These are phyloP conservation scores for Actias luna DNA, from an alignment of 2,888 invertebrate genomes.

Conservation along the genomic window DNA sequence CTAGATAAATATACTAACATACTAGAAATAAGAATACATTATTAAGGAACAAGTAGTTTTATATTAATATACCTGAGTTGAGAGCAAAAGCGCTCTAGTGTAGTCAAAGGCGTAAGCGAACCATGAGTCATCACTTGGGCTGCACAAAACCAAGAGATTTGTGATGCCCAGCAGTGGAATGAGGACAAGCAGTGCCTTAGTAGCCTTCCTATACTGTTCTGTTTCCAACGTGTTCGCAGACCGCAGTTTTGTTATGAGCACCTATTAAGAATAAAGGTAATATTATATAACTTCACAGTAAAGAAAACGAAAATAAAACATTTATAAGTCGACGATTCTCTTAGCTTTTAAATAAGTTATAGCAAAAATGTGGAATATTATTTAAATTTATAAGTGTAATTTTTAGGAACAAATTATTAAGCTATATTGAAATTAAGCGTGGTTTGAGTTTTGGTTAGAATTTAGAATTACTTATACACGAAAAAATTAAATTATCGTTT, in stretches of 20 bases:
- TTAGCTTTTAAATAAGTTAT: no score
- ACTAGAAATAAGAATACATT: background rate
- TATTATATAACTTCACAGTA: background rate
- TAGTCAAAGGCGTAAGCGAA: conserved; percentile 89
- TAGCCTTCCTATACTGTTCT: conserved; percentile 94
- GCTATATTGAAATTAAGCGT: no score
- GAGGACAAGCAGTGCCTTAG: conserved; percentile 94
- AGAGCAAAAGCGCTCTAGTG: conserved; percentile 90
- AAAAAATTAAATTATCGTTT: no score
- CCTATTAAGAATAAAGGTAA: conserved; percentile 76
- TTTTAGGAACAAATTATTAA: no score
- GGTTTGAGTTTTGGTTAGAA: no score
- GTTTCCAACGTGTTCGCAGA: conserved; percentile 95
- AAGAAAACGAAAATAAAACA: background rate
- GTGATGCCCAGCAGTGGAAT: conserved; percentile 97
- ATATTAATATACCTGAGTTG: conserved; percentile 88
- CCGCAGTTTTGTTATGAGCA: conserved; percentile 94
- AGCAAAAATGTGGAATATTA: no score
- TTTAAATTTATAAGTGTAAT: no score
- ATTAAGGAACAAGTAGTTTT: background rate
- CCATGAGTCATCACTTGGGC: conserved; percentile 89
- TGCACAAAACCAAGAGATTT: conserved; percentile 91
- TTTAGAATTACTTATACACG: no score
- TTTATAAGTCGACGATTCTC: no score
- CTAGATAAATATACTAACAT: background rate